Evolutionary conservation across 2,888 invertebrate genomes (phyloP).

Genomic region (Lochmaea capreae): DNA sequence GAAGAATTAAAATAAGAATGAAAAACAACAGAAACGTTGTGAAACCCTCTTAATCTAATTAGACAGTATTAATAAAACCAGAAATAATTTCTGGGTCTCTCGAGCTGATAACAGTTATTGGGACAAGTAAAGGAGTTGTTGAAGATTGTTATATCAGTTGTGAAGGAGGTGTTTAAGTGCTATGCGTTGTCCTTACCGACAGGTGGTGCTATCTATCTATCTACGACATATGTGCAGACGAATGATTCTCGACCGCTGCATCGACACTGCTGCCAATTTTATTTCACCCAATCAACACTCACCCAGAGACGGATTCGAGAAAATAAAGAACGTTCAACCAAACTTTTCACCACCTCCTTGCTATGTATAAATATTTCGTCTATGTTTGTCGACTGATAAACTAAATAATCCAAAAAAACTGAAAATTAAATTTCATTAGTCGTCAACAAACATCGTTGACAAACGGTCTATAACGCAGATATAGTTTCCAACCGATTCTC

Average conservation of each 20-base stretch:
- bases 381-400: too few species aligned
- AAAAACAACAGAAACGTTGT: neutral
- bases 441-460: too few species aligned
- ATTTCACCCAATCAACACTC: neutral
- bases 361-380: too few species aligned
- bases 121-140: slow-evolving; percentile 46
- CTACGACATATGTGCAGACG: slow-evolving; percentile 27
- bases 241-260: slow-evolving; percentile 23
- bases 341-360: too few species aligned
- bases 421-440: too few species aligned
- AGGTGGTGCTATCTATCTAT: slow-evolving; percentile 49
- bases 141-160: slow-evolving; percentile 50
- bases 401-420: too few species aligned
- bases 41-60: slow-evolving; percentile 12
- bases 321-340: too few species aligned
- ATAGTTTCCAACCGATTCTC: too few species aligned
- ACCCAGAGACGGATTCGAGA: too few species aligned
- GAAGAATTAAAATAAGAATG: neutral
- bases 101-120: slow-evolving; percentile 45
- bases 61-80: slow-evolving; percentile 16
- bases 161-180: slow-evolving; percentile 58
- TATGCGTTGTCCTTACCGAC: slow-evolving; percentile 54
- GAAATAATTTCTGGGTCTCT: slow-evolving; percentile 24
- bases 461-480: too few species aligned
- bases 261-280: slow-evolving; percentile 41